Base-by-base conservation (phyloP, 2,113 vertebrate genomes). In the Sebastes schlegelii region DNA sequence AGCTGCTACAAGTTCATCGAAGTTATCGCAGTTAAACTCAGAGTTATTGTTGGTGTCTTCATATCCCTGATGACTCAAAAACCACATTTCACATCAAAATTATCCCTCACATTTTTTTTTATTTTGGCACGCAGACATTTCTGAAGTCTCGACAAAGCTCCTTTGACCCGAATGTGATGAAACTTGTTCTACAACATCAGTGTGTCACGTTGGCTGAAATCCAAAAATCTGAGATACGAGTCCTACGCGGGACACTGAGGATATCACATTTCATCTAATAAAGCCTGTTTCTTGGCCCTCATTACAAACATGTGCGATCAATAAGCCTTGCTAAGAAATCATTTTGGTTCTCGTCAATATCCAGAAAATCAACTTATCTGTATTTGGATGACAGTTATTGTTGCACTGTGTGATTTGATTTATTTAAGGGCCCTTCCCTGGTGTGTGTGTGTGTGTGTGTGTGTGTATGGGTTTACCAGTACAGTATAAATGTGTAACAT, bases 251-350 rank as follows among this genome's bases (percentile, higher is more conserved):
- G 65, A 78, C 77, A 75, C 21, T 19, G 54, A 52, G 17, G 48
- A 60, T 77, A 83, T 92, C 85, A 13, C 54, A 63, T 90, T 89
- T 83, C 82, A 83, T 82, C 85, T 78, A 80, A 86, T 88, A 74
- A 84, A 82, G 48, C 19, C 48, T 82, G 79, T 86, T 34, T 62
- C 67, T 87, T 86, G 68, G 80, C 76, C 66, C 51, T 85, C 34
- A 61, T 81, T 62, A 60, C 51, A 43, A 83, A 89, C 90, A 92
- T 90, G 73, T 94, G 90, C 85, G 66, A 84, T 87, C 75, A 88
- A 90, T 94, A 77, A 81, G 14, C 60, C 34, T 17, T 60, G 62
- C 84, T 82, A 62, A 82, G 61, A 75, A 87, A 75, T 73, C 9
- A 70, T 63, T 85, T 74, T 70, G 73, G 54, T 67, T 89, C 58